phyloP scores from a whole-genome alignment of 2,113 vertebrate species.

The Craseonycteris thonglongyai region DNA sequence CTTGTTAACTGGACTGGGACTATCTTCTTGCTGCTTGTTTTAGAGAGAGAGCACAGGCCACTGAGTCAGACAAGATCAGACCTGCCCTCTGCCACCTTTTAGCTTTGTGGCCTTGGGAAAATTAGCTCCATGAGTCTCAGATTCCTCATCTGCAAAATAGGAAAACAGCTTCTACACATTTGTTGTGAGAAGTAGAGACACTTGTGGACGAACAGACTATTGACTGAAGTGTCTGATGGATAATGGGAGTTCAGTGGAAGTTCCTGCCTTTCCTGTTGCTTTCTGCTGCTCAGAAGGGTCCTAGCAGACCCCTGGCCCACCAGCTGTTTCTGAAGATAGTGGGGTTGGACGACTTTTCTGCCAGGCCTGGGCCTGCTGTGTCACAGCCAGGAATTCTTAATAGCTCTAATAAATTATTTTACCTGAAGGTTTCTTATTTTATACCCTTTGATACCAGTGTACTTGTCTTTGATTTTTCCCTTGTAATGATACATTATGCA shows the following conservation, averaged over 20 bases:
- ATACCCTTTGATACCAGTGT: neutral
- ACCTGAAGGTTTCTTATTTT: neutral
- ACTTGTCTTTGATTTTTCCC: neutral
- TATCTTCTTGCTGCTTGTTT: neutral
- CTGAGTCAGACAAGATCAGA: neutral
- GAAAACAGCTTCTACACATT: neutral
- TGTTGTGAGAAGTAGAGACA: neutral
- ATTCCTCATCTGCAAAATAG: neutral
- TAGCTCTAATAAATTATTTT: neutral
- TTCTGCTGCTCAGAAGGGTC: neutral
- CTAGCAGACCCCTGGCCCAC: neutral
- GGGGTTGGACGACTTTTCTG: fast-evolving
- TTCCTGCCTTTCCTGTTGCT: neutral
- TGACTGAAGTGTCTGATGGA: neutral
- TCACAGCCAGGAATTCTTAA: neutral
- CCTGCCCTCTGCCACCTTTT: neutral
- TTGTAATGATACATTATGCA: neutral
- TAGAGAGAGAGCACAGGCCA: too few species aligned
- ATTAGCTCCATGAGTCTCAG: neutral
- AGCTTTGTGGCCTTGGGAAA: neutral
- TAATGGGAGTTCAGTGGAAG: neutral
- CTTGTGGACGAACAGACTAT: neutral
- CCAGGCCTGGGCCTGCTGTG: neutral
- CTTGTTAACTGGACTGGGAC: neutral
- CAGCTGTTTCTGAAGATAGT: neutral